phyloP scores from a whole-genome alignment of 2,888 invertebrate species.

The Heterodera filipjevi region DNA sequence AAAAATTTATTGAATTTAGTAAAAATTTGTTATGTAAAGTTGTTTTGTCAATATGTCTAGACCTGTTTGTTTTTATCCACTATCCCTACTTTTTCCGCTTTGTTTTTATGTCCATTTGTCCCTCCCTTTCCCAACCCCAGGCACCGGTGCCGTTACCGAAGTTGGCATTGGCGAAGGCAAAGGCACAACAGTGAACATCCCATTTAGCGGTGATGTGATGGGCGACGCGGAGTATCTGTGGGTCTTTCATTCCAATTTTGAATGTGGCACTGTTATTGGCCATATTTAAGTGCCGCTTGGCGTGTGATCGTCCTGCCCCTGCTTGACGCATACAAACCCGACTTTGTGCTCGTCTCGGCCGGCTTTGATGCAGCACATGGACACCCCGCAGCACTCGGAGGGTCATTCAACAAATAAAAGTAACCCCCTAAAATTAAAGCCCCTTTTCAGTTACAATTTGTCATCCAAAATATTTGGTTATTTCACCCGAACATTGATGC shows the following conservation, averaged over 20 bases:
- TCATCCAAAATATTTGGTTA: slow-evolving; percentile 82
- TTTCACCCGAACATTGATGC: slow-evolving; percentile 90
- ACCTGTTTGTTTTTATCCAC: not conserved
- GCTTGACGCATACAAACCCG: slow-evolving; percentile 72
- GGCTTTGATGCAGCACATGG: slow-evolving; percentile 96
- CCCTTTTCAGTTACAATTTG: slow-evolving; percentile 77
- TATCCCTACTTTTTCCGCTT: not conserved
- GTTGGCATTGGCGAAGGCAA: slow-evolving; percentile 66
- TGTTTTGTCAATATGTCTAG: no score
- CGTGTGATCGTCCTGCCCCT: slow-evolving; percentile 93
- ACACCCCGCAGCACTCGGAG: slow-evolving; percentile 91
- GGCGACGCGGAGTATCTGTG: slow-evolving; percentile 83
- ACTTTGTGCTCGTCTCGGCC: slow-evolving; percentile 83
- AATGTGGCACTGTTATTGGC: not conserved
- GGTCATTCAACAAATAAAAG: slow-evolving; percentile 41
- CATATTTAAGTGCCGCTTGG: slow-evolving; percentile 73
- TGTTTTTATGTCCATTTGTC: not conserved
- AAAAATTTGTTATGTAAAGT: no score
- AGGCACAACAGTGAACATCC: slow-evolving; percentile 88
- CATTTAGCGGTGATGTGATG: slow-evolving; percentile 89
- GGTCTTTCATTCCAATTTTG: slow-evolving; percentile 7
- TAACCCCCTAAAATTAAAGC: slow-evolving; percentile 7
- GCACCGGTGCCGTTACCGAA: slow-evolving; percentile 91
- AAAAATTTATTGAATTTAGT: not conserved
- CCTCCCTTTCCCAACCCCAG: slow-evolving; percentile 65